Conservation (phyloP, 1,140 invertebrate genomes). For the Battus philenor region DNA sequence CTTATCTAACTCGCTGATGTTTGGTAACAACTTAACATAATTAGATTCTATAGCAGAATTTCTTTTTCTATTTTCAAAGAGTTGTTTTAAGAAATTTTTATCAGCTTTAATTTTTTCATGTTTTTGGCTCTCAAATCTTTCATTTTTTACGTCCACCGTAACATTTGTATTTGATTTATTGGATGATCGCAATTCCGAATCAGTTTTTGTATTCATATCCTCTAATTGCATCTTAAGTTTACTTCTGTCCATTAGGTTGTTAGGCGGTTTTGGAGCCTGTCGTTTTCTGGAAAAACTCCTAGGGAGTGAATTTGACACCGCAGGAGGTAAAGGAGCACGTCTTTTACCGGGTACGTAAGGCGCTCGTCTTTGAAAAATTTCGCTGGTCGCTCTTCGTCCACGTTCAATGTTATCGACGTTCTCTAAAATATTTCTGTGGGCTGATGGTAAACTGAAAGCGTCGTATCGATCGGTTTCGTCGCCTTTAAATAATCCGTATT, state of each 20-base stretch:
- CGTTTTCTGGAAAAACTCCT: conserved; percentile 48
- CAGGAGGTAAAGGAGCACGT: conserved; percentile 82
- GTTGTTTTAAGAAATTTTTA: conserved; percentile 62
- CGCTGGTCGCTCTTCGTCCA: conserved; percentile 75
- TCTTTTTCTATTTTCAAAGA: conserved; percentile 64
- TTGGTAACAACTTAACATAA: conserved; percentile 80
- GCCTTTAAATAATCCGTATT: conserved; percentile 78
- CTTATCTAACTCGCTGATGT: conserved; percentile 87
- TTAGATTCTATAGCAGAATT: conserved; percentile 49
- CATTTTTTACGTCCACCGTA: no score
- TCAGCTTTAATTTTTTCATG: conserved; percentile 51
- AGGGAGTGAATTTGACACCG: conserved; percentile 24
- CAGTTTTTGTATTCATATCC: conserved; percentile 28
- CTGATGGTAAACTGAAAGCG: conserved; percentile 75
- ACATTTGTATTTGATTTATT: conserved; percentile 20
- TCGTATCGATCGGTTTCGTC: conserved; percentile 65
- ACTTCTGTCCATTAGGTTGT: conserved; percentile 11
- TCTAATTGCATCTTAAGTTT: conserved; percentile 31
- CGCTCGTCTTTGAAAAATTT: conserved; percentile 71
- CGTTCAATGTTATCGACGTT: conserved; percentile 46
- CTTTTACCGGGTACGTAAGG: conserved; percentile 85
- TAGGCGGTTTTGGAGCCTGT: conserved; percentile 53
- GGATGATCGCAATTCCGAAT: conserved; percentile 14
- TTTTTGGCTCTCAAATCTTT: conserved; percentile 37
- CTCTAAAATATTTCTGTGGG: conserved; percentile 40